Evolutionary conservation across 2,888 invertebrate species (phyloP).

Genomic region (Dasysyrphus albostriatus): DNA sequence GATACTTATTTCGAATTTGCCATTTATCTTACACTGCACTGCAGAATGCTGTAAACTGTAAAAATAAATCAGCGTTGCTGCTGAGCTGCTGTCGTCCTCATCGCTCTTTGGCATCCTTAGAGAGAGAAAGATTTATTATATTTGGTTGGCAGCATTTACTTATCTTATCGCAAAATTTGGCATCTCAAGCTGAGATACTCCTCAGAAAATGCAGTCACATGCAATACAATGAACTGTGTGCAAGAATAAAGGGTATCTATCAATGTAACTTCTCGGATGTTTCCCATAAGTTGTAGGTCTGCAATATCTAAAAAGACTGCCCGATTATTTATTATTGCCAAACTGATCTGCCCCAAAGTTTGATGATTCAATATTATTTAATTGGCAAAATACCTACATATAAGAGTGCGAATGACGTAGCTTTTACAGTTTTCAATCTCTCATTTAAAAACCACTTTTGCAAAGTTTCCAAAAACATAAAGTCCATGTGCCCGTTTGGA

Average conservation of each 20-base stretch:
- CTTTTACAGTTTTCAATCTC: neutral
- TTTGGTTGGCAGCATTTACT: slow-evolving; percentile 83
- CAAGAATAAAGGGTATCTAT: neutral
- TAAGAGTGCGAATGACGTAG: neutral
- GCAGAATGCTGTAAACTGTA: slow-evolving; percentile 83
- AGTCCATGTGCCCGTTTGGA: neutral
- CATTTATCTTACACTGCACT: slow-evolving; percentile 81
- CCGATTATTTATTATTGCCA: neutral
- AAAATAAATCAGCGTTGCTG: slow-evolving; percentile 83
- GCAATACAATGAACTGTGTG: slow-evolving; percentile 62
- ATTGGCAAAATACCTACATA: slow-evolving; percentile 24
- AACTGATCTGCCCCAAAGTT: slow-evolving; percentile 26
- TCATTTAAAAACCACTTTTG: neutral
- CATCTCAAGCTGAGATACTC: slow-evolving; percentile 78
- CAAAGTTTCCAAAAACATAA: slow-evolving; percentile 11
- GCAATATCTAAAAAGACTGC: neutral
- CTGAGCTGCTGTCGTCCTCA: slow-evolving; percentile 77
- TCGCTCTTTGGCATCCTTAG: slow-evolving; percentile 81
- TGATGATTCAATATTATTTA: slow-evolving; percentile 52
- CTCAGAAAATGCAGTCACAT: slow-evolving; percentile 56
- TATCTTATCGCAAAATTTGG: slow-evolving; percentile 84
- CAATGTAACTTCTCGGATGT: neutral
- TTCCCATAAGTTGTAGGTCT: slow-evolving; percentile 10
- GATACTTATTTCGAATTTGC: slow-evolving; percentile 76
- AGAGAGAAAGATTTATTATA: slow-evolving; percentile 83